Evolutionary conservation across 2,888 invertebrate species (phyloP), one percentile per base, ranked within the genome.

Genomic region (Mythimna albipuncta): DNA sequence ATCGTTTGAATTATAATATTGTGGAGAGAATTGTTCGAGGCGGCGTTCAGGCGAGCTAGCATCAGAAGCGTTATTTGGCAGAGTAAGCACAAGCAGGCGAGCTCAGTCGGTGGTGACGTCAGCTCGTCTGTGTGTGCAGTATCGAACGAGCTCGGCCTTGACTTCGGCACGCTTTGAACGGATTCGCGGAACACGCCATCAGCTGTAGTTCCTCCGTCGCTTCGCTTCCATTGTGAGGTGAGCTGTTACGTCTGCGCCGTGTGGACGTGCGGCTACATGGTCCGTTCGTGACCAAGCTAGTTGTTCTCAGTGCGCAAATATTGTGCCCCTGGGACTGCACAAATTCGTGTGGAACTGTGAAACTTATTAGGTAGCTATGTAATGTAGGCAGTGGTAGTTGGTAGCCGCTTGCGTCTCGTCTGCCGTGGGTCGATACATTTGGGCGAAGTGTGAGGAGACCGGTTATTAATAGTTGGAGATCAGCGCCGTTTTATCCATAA

Each of bases 91-190:
- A 54, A 58, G 52, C 41, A 21, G 52, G 32, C 38, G 44, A 58
- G 72, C 52, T 58, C 32, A 38, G 54, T 59, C 62, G 65, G 82
- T 41, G 38, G 68, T 81, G 81, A 77, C 81, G 82, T 81, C 80
- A 79, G 47, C 19, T 64, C 57, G 69, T 21, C 52, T 64, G 66
- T 75, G 44, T 54, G 38, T 58, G 67, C 55, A 52, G 41, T 75
- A 75, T 72, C 64, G 79, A 72, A 68, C 75, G 83, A 58, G 68
- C 58, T 50, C 63, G 68, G 66, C 72, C 81, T 76, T 69, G 59
- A 16, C 38, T 63, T 32, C 44, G 71, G 44, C 80, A 61, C 75
- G 67, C 47, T 47, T 57, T 68, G 26, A 47, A n/a, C 47, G 21
- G 64, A 55, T 67, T 62, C 26, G 50, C 32, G 50, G 54, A 54